Base-by-base conservation (phyloP, 2,888 invertebrate species). In the Drosophila rubida region DNA sequence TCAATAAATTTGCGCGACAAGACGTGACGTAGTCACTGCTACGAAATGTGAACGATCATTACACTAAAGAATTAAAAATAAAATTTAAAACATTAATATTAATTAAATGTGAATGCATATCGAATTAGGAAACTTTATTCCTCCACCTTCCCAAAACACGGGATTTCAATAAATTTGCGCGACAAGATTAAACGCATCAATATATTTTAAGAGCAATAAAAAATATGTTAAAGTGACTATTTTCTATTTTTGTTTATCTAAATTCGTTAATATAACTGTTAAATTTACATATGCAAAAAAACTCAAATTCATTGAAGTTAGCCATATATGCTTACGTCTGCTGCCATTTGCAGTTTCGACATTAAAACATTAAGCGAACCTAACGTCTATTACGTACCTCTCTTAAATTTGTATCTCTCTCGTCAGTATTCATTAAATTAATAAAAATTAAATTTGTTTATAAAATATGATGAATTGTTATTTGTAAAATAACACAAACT, bases 1-100 rank as follows among this genome's bases (percentile, higher is more conserved):
- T n/a, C n/a, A n/a, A n/a, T n/a, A n/a, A n/a, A n/a, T n/a, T n/a
- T n/a, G n/a, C n/a, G n/a, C n/a, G n/a, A n/a, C n/a, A n/a, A n/a
- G n/a, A n/a, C n/a, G n/a, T n/a, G n/a, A n/a, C 3, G 96, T 94
- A 1, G 97, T 97, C 60, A 98, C 97, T 1, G 98, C 95, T 69
- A 98, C 95, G 93, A 98, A 99, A 87, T 95, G 95, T 9, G 97
- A 95, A 79, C 96, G 93, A n/a, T 87, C 80, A 66, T 83, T 87
- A 67, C 65, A 74, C 89, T 89, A 16, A 5, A 50, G 8, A 8
- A 25, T 25, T 9, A 5, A 55, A 49, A 59, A 13, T 19, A 19
- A n/a, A 19, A 19, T 19, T 19, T 19, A 1, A 19, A 19, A 19
- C 1, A 19, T 19, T 4, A 2, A 35, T 13, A 5, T 35, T 35